A percentile compares a stretch with the other conserved stretches of the same genome.
Evolutionary conservation across 2,797 vertebrate species (phyloP).

Genomic region (Amphiprion clarkii): DNA sequence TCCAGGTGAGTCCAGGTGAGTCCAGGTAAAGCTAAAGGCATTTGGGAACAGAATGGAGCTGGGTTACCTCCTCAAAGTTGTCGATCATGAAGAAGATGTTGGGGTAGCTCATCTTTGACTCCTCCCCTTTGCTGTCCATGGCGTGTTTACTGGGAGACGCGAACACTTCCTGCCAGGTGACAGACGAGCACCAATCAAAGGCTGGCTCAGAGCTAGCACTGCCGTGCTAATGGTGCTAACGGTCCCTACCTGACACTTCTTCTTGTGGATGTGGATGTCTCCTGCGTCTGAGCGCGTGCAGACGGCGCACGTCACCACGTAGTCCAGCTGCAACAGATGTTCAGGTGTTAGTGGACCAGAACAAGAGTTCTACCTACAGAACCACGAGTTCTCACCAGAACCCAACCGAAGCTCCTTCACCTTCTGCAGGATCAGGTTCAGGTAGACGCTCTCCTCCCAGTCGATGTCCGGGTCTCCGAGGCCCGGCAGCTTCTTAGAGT

Average conservation of each 20-base stretch:
- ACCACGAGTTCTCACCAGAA: background rate
- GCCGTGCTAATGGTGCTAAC: too few relatives aligned
- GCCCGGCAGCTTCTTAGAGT: constrained; percentile 98
- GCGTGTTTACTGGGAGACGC: constrained; percentile 97
- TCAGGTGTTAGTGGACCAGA: background rate
- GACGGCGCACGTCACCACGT: constrained; percentile 96
- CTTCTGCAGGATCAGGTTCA: constrained; percentile 98
- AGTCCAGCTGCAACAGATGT: constrained; percentile 89
- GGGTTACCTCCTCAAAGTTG: constrained; percentile 95
- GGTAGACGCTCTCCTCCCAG: constrained; percentile 98
- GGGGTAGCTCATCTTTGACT: constrained; percentile 99
- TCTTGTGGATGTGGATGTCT: constrained; percentile 97
- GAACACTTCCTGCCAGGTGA: constrained; percentile 92
- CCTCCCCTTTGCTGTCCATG: constrained; percentile 99
- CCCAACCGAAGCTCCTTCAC: constrained; percentile 68
- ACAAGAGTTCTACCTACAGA: too few relatives aligned
- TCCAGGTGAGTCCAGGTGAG: too few relatives aligned
- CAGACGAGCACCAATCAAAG: too few relatives aligned
- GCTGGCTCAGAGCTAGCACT: too few relatives aligned
- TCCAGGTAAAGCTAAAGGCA: too few relatives aligned
- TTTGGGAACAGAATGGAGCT: too few relatives aligned
- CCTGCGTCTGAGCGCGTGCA: constrained; percentile 96
- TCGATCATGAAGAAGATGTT: constrained; percentile 99
- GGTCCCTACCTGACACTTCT: constrained; percentile 94
- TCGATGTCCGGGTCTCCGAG: constrained; percentile 97